A percentile compares a stretch with the other conserved stretches of the same genome.
Conservation (phyloP, 2,888 invertebrate genomes). For the Athalia cordata region DNA sequence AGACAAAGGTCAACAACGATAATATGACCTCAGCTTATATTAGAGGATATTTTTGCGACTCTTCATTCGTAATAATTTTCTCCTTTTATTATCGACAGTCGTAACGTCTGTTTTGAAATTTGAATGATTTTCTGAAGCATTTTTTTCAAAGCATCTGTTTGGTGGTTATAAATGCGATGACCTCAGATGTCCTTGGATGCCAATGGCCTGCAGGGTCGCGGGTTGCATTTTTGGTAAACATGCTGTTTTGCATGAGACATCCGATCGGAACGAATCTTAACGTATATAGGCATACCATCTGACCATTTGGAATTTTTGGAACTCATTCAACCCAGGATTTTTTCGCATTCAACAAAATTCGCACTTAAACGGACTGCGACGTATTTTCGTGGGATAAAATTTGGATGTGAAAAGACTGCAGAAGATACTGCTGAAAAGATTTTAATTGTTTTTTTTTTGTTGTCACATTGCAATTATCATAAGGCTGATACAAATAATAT, state of each 20-base stretch:
- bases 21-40: no score
- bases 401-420: no score
- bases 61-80: no score
- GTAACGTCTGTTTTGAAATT: neutral
- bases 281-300: neutral
- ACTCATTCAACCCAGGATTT: no score
- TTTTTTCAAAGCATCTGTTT: neutral
- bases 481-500: no score
- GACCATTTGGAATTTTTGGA: neutral
- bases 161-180: constrained; percentile 23
- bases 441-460: neutral
- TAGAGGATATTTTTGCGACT: no score
- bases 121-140: neutral
- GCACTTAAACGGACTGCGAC: no score
- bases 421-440: no score
- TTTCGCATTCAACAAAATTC: no score
- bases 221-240: constrained; percentile 12
- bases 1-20: no score
- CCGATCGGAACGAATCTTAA: constrained; percentile 1
- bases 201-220: neutral
- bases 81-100: neutral
- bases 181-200: constrained; percentile 36
- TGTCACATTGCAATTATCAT: no score
- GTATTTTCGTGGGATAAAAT: no score
- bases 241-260: neutral